Base-by-base conservation (phyloP, 2,113 vertebrate genomes). In the Acanthisitta chloris region DNA sequence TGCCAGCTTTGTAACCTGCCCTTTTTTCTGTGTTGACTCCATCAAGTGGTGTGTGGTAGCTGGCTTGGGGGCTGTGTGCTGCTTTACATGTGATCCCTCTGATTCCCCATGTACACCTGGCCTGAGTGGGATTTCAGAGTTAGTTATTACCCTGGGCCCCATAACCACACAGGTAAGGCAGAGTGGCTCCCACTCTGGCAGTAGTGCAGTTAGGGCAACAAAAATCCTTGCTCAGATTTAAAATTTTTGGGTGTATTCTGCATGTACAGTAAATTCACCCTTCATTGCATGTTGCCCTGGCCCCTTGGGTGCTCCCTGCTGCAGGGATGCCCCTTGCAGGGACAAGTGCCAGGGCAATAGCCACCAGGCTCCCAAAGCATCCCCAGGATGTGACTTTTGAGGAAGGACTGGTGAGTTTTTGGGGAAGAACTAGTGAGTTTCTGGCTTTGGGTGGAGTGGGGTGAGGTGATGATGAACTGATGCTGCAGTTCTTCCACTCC, bases 241-340 rank as follows among this genome's bases (percentile, higher is more conserved):
- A 36, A 3, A 3, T 17, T 8, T 88, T 48, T 2, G 19, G 43
- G 24, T 74, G 19, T 62, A 7, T 70, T 71, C 42, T 65, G 20
- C 17, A 42, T 6, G 13, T 42, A 24, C 45, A 48, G 58, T 29
- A 52, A 66, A 33, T 24, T 48, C 26, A 43, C 25, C 55, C 26
- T 43, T 67, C 6, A 1, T 0, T n/a, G 48, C 26, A 19, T 0
- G 0, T 52, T 80, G 9, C 7, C 58, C 31, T 24, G 46, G 19
- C 4, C 31, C 34, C 19, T 8, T 13, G 17, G 17, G 19, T 64
- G 57, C 33, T 90, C 46, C 34, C 34, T 79, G 55, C 61, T 48
- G 61, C 51, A 52, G 61, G 19, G 34, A 11, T 45, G 43, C 28
- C 48, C 62, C 57, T 40, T 33, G 34, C 2, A 14, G 76, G 26